Percentiles rank a stretch among this genome's conserved stretches.
Conservation (phyloP, 2,113 vertebrate genomes). For the Anseranas semipalmata region DNA sequence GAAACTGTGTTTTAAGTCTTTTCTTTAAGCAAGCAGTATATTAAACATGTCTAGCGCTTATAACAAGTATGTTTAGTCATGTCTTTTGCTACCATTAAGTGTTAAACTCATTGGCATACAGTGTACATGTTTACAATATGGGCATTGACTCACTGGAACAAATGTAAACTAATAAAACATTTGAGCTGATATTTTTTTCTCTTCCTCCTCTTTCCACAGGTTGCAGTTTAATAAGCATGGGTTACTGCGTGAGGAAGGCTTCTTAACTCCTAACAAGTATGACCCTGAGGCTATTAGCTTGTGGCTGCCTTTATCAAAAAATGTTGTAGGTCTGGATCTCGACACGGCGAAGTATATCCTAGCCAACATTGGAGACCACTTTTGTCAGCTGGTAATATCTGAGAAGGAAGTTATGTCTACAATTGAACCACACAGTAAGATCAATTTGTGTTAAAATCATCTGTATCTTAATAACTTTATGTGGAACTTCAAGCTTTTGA, state of each 20-base stretch:
- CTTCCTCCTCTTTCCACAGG: slow-evolving; percentile 35
- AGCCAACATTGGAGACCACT: slow-evolving; percentile 85
- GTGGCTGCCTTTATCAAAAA: slow-evolving; percentile 79
- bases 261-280: slow-evolving; percentile 81
- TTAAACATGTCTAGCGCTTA: not conserved
- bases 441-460: not conserved
- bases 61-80: not conserved
- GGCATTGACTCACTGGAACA: not conserved
- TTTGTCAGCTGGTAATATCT: slow-evolving; percentile 84
- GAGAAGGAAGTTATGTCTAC: slow-evolving; percentile 85
- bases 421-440: slow-evolving; percentile 84
- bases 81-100: not conserved
- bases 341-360: slow-evolving; percentile 85
- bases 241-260: slow-evolving; percentile 81
- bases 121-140: not conserved
- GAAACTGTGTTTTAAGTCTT: not conserved
- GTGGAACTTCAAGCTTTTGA: not conserved
- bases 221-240: slow-evolving; percentile 83
- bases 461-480: not conserved
- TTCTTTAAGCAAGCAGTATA: not conserved
- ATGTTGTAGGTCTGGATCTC: slow-evolving; percentile 78
- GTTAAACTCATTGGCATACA: not conserved
- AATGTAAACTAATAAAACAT: not conserved
- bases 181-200: not conserved
- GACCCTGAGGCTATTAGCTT: slow-evolving; percentile 81